Base-by-base conservation (phyloP, 2,113 vertebrate species). In the Pollimyrus isidori region DNA sequence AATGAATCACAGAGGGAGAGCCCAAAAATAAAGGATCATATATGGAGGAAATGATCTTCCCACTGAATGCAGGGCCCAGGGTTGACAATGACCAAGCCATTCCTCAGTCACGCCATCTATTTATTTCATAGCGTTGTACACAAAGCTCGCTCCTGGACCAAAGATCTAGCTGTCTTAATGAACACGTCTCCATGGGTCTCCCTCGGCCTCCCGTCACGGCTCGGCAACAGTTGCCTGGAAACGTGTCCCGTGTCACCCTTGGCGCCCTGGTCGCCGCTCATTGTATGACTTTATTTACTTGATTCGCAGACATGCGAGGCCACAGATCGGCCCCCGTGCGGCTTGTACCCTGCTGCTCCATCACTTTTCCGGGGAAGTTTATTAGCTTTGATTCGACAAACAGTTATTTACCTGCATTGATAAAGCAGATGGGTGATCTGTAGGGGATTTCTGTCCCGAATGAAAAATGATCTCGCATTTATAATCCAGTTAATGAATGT, bases 191-290 rank as follows among this genome's bases (percentile, higher is more conserved):
- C 62, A 89, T 87, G 88, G 89, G 69, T 89, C 58, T 86, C 50
- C 80, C 69, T 76, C 52, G 62, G 86, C 86, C 88, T 89, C 45
- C 91, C 90, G 89, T 89, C 84, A 91, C 0, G n/a, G 91, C 89
- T 89, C 87, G 42, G 84, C 91, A 92, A 91, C 88, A 91, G 92
- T 93, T 94, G 92, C 94, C 92, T 92, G 92, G 93, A 92, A 95
- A 93, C 93, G 89, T 86, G 86, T 92, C 92, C 52, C 87, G 53
- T 84, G 89, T 90, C 89, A 42, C 90, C 56, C 52, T 90, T 87
- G 48, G 88, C 84, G 87, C 50, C 87, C 91, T 90, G 19, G 10
- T 49, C 7, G 42, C 19, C 46, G 89, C 35, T 90, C 88, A 69
- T 76, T 89, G 86, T 86, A 88, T 89, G 80, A 30, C 87, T 15